Percentiles rank a stretch among this genome's conserved stretches.
Evolutionary conservation across 2,797 vertebrate genomes (phyloP).

Genomic region (Rhinatrema bivittatum): DNA sequence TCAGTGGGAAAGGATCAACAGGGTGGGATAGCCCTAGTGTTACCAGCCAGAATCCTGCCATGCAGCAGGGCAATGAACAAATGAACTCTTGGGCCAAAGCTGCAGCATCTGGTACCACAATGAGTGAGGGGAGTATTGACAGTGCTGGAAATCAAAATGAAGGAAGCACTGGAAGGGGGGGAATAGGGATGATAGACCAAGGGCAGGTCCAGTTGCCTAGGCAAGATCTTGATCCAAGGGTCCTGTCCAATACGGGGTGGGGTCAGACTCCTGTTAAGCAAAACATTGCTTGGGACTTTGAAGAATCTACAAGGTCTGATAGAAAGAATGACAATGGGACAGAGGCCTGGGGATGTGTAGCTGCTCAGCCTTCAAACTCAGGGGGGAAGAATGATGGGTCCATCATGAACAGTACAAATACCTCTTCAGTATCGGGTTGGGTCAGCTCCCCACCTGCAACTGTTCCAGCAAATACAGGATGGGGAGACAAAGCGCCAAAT

Average conservation of each 20-base stretch:
- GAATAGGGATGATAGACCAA: slow-evolving; percentile 57
- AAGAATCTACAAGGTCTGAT: slow-evolving; percentile 65
- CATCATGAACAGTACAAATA: slow-evolving; percentile 71
- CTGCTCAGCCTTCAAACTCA: slow-evolving; percentile 75
- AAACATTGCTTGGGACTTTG: slow-evolving; percentile 81
- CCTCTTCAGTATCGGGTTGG: slow-evolving; percentile 81
- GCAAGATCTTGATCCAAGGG: slow-evolving; percentile 76
- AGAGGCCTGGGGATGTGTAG: slow-evolving; percentile 72
- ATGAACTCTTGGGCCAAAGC: slow-evolving; percentile 69
- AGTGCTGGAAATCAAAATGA: slow-evolving; percentile 62
- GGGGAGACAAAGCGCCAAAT: slow-evolving; percentile 83
- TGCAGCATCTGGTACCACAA: slow-evolving; percentile 49
- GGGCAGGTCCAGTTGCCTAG: slow-evolving; percentile 67
- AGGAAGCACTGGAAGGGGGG: slow-evolving; percentile 56
- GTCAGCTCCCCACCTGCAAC: slow-evolving; percentile 66
- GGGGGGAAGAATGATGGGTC: slow-evolving; percentile 80
- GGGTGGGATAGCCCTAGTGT: slow-evolving; percentile 63
- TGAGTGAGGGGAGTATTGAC: slow-evolving; percentile 66
- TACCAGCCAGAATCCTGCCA: slow-evolving; percentile 52
- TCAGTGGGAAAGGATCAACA: slow-evolving; percentile 58
- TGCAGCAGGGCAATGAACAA: slow-evolving; percentile 63
- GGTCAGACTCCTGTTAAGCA: slow-evolving; percentile 80
- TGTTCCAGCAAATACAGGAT: slow-evolving; percentile 73
- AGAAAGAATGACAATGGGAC: slow-evolving; percentile 78
- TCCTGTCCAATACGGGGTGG: slow-evolving; percentile 79